Conservation (phyloP, 1,140 invertebrate species). For the Ooceraea biroi region DNA sequence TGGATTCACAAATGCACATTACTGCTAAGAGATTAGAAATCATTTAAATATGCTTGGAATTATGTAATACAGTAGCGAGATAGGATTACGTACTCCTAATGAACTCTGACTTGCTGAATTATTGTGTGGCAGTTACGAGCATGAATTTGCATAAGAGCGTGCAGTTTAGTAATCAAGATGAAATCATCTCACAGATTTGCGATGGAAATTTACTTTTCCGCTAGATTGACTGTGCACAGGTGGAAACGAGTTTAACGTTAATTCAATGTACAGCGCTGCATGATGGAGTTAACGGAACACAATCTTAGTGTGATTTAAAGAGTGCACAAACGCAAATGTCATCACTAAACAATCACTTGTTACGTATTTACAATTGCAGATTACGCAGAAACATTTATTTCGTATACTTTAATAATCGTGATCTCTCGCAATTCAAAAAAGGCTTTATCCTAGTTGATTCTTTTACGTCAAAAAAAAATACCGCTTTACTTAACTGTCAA, state of each 20-base stretch:
- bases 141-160: background rate
- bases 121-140: background rate
- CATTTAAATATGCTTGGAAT: background rate
- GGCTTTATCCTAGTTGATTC: background rate
- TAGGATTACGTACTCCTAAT: conserved; percentile 1
- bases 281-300: too few relatives aligned
- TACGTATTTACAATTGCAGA: background rate
- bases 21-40: background rate
- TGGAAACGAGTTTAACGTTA: too few relatives aligned
- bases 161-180: background rate
- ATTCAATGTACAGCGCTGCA: too few relatives aligned
- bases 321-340: background rate
- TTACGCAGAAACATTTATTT: background rate
- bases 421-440: background rate
- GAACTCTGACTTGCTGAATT: background rate
- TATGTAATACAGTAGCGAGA: background rate
- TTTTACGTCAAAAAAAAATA: conserved; percentile 4
- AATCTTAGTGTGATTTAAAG: too few relatives aligned
- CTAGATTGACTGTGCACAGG: too few relatives aligned
- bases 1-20: background rate
- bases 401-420: background rate
- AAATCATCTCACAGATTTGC: background rate
- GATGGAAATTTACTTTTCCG: too few relatives aligned
- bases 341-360: background rate
- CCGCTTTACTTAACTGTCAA: background rate